Evolutionary conservation across 2,888 invertebrate genomes (phyloP), one percentile per base, ranked within the genome.

Genomic region (Andrena fulva): DNA sequence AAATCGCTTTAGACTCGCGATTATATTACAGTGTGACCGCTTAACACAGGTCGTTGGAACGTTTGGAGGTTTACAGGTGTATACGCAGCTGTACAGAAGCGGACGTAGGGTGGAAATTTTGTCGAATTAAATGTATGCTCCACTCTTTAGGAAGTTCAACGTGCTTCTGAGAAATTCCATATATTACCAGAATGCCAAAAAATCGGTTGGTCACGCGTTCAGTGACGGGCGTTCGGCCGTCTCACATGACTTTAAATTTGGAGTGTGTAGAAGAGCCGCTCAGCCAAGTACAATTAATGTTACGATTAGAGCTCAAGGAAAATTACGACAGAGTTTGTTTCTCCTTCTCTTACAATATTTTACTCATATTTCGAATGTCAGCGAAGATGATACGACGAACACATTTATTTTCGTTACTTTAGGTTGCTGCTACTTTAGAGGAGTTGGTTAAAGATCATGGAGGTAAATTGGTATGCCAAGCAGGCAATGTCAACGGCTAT

Each of bases 221-320:
- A 0, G 80, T 92, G 12, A 87, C 87, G 1, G 90, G 77, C 4
- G 88, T 85, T 74, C 90, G 92, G 24, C 91, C 92, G 54, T 10
- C 84, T 54, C 89, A 92, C 1, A 92, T 94, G 93, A 92, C 93
- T 4, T 83, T 94, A 27, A 92, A 92, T 77, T 86, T 95, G 92
- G 95, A 94, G 67, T 95, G 95, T 83, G 83, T 85, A 12, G 95
- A 95, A 27, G 95, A 95, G 54, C 94, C 94, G 0, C 90, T 95
- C 8, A 94, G 93, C 27, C 92, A 93, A n/a, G 91, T 91, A 16
- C 95, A 95, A 87, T 84, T 92, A 8, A 87, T 89, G 27, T 88
- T 91, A 1, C 89, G 88, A 54, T 79, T 89, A 12, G 92, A 92
- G 67, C 89, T 92, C 0, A 92, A 94, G 81, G 91, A 93, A 50